Evolutionary conservation across 2,888 invertebrate genomes (phyloP).

Genomic region (Rambutsinella grinnellia): DNA sequence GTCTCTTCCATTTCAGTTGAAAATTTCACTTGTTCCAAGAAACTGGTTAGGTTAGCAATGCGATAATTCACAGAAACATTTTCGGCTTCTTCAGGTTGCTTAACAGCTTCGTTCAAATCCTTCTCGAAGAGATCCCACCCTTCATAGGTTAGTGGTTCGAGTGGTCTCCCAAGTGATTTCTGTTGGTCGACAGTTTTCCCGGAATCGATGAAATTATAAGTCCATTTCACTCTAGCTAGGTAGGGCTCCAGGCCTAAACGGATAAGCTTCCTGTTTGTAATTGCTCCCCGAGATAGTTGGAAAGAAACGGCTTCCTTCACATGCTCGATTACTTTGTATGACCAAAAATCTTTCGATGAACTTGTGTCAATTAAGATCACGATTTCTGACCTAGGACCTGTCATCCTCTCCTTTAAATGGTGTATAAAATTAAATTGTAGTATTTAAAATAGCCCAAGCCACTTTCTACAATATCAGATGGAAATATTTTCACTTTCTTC

Average conservation of each 20-base stretch:
- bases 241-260: slow-evolving; percentile 31
- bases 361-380: slow-evolving; percentile 35
- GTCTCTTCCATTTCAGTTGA: too few relatives aligned
- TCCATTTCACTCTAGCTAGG: slow-evolving; percentile 30
- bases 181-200: background rate
- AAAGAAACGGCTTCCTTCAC: slow-evolving; percentile 42
- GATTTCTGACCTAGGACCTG: slow-evolving; percentile 11
- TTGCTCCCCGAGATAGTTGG: slow-evolving; percentile 33
- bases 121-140: slow-evolving; percentile 41
- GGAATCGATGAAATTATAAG: slow-evolving; percentile 33
- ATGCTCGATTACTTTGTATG: slow-evolving; percentile 12
- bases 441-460: too few relatives aligned
- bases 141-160: slow-evolving; percentile 24
- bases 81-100: too few relatives aligned
- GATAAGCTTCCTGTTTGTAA: slow-evolving; percentile 37
- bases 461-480: too few relatives aligned
- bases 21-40: background rate
- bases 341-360: background rate
- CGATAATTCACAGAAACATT: too few relatives aligned
- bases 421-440: too few relatives aligned
- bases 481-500: too few relatives aligned
- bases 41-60: background rate
- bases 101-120: slow-evolving; percentile 12
- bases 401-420: too few relatives aligned
- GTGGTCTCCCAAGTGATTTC: background rate